A percentile compares a stretch with the other conserved stretches of the same genome.
Evolutionary conservation across 1,140 invertebrate species (phyloP).

Genomic region (Holotrichia oblita): DNA sequence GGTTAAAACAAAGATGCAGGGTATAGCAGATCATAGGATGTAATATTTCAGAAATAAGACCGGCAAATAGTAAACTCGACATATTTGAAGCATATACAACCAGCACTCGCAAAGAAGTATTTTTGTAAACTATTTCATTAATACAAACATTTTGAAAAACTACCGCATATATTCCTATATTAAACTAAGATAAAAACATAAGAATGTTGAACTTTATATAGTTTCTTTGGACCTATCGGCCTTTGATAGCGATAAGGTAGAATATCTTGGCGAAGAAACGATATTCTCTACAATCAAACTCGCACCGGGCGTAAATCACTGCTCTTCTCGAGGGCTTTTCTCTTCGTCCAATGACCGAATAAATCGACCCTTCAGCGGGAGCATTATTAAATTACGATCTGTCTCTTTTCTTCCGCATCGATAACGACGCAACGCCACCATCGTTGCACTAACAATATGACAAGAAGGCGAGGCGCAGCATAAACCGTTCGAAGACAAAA

Average conservation of each 20-base stretch:
- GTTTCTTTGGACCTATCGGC: background rate
- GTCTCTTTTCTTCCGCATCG: conserved; percentile 27
- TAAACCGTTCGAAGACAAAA: background rate
- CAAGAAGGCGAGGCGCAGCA: background rate
- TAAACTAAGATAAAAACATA: no score
- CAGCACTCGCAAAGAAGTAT: no score
- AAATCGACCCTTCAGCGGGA: conserved; percentile 30
- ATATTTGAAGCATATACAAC: no score
- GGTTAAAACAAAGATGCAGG: no score
- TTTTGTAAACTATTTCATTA: no score
- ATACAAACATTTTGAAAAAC: no score
- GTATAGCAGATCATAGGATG: no score
- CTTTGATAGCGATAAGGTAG: background rate
- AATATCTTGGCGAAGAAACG: background rate
- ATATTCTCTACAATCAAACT: conserved; percentile 19
- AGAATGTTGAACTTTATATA: no score
- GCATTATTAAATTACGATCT: conserved; percentile 31
- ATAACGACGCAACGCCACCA: conserved; percentile 13
- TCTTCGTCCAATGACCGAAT: conserved; percentile 34
- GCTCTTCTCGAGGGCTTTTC: conserved; percentile 6
- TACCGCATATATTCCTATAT: no score
- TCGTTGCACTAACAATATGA: conserved; percentile 31
- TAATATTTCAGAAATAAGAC: no score
- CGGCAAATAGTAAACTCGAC: no score
- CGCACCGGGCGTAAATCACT: conserved; percentile 9